phyloP scores from a whole-genome alignment of 2,797 vertebrate species.

The Merluccius polli region DNA sequence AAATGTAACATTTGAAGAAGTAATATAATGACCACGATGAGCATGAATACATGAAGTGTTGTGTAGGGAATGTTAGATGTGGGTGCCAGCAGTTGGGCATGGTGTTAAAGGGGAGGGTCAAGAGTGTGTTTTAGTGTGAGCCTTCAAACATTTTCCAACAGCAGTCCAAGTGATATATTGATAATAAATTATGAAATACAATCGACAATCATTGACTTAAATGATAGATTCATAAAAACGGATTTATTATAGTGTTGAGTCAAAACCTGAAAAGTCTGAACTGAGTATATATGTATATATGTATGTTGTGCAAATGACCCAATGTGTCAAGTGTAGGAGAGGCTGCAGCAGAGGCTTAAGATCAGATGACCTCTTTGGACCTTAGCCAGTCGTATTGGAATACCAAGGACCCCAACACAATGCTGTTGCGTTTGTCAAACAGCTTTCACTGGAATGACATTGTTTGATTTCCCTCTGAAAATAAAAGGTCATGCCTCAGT shows the following conservation, averaged over 20 bases:
- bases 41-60: too few species aligned
- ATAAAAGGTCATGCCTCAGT: slow-evolving; percentile 43
- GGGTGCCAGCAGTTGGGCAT: too few species aligned
- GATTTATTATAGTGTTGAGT: background rate
- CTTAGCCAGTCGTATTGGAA: slow-evolving; percentile 51
- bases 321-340: background rate
- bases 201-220: background rate
- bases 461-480: slow-evolving; percentile 67
- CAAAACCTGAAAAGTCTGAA: background rate
- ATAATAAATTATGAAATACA: background rate
- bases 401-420: slow-evolving; percentile 50
- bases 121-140: background rate
- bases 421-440: slow-evolving; percentile 45
- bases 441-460: slow-evolving; percentile 58
- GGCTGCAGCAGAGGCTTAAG: slow-evolving; percentile 31
- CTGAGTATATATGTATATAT: background rate
- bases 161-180: background rate
- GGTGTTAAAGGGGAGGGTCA: slow-evolving; percentile 2
- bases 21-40: too few species aligned
- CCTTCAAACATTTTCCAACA: background rate
- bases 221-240: background rate
- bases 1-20: slow-evolving; percentile 6
- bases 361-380: slow-evolving; percentile 49
- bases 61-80: too few species aligned
- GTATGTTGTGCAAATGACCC: background rate